Conservation (phyloP, 2,797 vertebrate genomes). For the Arrhamphus sclerolepis region DNA sequence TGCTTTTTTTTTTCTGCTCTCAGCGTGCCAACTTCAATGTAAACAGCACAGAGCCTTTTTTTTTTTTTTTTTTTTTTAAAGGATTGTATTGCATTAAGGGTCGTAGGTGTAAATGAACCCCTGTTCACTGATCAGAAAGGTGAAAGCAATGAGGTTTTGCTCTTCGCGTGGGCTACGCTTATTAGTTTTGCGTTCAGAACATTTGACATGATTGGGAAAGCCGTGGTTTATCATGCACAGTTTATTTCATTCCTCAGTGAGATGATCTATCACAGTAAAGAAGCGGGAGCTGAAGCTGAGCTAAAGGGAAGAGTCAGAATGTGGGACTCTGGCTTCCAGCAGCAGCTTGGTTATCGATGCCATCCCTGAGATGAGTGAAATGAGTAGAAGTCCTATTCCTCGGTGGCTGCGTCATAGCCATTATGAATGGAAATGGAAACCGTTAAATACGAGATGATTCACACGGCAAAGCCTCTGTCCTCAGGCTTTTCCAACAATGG, state of each 20-base stretch:
- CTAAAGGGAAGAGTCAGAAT: slow-evolving; percentile 8
- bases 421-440: slow-evolving; percentile 68
- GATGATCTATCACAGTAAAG: slow-evolving; percentile 8
- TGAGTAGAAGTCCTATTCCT: slow-evolving; percentile 36
- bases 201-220: neutral
- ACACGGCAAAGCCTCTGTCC: slow-evolving; percentile 55
- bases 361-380: slow-evolving; percentile 44
- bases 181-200: neutral
- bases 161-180: neutral
- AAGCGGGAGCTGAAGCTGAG: neutral
- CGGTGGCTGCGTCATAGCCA: slow-evolving; percentile 41
- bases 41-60: slow-evolving; percentile 22
- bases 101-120: no score
- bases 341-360: slow-evolving; percentile 27
- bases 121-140: neutral
- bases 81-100: neutral
- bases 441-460: slow-evolving; percentile 63
- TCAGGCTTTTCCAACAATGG: slow-evolving; percentile 53
- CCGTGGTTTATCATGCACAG: neutral
- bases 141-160: neutral
- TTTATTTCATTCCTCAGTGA: slow-evolving; percentile 1
- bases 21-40: neutral
- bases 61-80: slow-evolving; percentile 24
- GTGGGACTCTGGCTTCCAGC: no score
- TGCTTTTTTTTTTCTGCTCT: slow-evolving; percentile 14